A percentile compares a stretch with the other conserved stretches of the same genome.
phyloP scores from a whole-genome alignment of 53 echinoderm and acorn worm species.

The Crossaster papposus region DNA sequence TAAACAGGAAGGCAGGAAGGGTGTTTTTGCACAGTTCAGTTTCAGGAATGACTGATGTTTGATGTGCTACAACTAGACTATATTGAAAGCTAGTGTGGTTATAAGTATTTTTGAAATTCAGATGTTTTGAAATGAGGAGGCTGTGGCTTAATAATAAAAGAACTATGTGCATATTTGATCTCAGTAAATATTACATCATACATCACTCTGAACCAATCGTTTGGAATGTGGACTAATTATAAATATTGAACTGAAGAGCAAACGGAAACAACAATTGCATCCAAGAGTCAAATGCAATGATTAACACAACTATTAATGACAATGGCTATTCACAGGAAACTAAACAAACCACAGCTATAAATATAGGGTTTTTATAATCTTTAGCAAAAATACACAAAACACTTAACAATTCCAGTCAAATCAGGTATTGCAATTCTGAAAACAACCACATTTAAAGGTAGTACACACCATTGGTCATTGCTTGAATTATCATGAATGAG shows the following conservation, averaged over 20 bases:
- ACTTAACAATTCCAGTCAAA: neutral
- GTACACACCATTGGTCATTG: no score
- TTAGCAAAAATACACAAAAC: neutral
- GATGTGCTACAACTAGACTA: neutral
- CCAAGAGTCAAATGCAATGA: neutral
- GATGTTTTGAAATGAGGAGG: neutral
- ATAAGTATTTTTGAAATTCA: neutral
- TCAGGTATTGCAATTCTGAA: neutral
- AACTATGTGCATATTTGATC: neutral
- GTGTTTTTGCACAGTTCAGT: neutral
- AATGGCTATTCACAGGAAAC: neutral
- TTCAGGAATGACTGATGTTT: neutral
- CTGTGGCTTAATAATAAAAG: no score
- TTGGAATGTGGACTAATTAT: neutral
- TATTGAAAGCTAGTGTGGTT: neutral
- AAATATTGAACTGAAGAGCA: neutral
- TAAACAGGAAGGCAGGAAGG: constrained; percentile 8
- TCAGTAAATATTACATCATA: neutral
- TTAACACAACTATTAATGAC: neutral
- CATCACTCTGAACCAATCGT: neutral
- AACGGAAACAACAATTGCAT: neutral
- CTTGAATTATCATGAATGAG: no score
- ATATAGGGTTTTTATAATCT: neutral
- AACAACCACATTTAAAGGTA: no score
- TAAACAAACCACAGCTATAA: neutral